Evolutionary conservation across 2,797 vertebrate genomes (phyloP).

Genomic region (Thamnophis elegans): DNA sequence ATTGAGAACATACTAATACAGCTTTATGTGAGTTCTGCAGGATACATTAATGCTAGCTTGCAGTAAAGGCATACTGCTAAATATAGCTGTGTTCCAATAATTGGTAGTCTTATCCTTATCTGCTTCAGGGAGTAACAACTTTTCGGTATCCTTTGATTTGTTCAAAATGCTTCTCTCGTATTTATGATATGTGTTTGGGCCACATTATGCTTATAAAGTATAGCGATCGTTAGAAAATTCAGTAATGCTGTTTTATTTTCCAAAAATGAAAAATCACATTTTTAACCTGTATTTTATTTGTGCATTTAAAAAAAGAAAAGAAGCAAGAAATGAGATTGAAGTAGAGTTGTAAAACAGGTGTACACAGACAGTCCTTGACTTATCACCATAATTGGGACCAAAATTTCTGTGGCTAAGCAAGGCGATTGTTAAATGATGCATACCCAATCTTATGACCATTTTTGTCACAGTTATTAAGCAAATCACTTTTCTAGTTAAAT

Average conservation of each 20-base stretch:
- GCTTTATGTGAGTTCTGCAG: not conserved
- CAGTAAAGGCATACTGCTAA: not conserved
- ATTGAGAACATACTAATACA: not conserved
- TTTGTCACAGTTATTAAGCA: not conserved
- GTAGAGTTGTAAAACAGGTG: conserved; percentile 3
- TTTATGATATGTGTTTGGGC: not conserved
- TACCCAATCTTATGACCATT: not conserved
- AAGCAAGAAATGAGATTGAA: not conserved
- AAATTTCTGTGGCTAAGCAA: not conserved
- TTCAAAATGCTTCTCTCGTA: not conserved
- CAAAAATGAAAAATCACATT: not conserved
- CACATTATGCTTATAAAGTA: not conserved
- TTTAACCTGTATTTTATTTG: not conserved
- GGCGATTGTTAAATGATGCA: not conserved
- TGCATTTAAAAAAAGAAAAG: not conserved
- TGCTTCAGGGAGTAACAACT: not conserved
- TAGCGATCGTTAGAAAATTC: not conserved
- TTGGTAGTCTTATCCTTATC: not conserved
- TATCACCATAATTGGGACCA: not conserved
- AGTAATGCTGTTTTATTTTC: not conserved
- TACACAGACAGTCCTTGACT: not conserved
- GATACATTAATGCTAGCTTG: not conserved
- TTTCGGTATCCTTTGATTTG: not conserved
- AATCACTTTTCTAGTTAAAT: not conserved
- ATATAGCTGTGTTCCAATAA: not conserved